Base-by-base conservation (phyloP, 1,140 invertebrate species). In the Branchinecta lynchi region DNA sequence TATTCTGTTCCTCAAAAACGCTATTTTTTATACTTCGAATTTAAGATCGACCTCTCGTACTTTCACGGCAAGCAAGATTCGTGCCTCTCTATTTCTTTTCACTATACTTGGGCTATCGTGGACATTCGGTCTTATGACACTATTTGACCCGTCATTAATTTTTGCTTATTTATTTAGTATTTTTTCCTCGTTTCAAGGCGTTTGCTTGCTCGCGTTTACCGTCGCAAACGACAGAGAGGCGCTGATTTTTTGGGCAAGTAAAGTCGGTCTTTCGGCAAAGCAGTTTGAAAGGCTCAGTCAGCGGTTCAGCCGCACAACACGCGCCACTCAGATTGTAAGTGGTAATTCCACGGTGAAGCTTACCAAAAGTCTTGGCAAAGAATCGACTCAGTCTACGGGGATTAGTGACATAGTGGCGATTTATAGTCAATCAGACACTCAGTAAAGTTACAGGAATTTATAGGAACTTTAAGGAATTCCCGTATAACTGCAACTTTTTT, bases 41-140 rank as follows among this genome's bases (percentile, higher is more conserved):
- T 69, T 81, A 8, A 74, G 77, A 8, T 77, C 73, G 67, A 81
- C 74, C 32, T 75, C 78, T 70, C 72, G 74, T 12, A 75, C 76
- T 44, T 74, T 77, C 15, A 73, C 75, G 7, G 73, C 77, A 66
- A 77, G 76, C 7, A 78, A 79, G 67, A 68, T 80, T 7, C 75
- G 78, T 46, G 79, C 79, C 10, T 78, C 78, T 9, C 72, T 80
- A 43, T 77, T 77, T 10, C 77, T 77, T 66, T 80, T 80, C 72
- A 73, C 79, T 17, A 70, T 81, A 8, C 66, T 75, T 12, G 74
- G 80, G 10, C 72, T 75, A 51, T 72, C 72, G 8, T 75, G 74
- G 74, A 71, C 73, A 20, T 75, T 75, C 65, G 74, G 74, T 10
- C 46, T 74, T 65, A 51, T 75, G 7, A 67, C 74, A 15, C 45